Conservation (phyloP, 2,888 invertebrate genomes). For the Metopia argyrocephala region DNA sequence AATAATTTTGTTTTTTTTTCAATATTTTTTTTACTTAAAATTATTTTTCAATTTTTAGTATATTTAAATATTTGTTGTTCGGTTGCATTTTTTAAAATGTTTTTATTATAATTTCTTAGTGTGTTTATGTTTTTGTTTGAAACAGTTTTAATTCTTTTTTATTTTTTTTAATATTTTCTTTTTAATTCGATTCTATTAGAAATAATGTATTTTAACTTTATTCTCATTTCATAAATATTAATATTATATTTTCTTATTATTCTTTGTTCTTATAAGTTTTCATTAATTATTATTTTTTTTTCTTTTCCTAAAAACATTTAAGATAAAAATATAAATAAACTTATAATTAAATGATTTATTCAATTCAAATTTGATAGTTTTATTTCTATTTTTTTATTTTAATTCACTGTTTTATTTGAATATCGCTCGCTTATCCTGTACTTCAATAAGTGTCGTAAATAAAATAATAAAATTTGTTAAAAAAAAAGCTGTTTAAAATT, state of each 20-base stretch:
- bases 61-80: slow-evolving; percentile 39
- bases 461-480: too few species aligned
- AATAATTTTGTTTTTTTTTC: slow-evolving; percentile 13
- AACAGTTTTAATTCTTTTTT: slow-evolving; percentile 26
- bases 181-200: slow-evolving; percentile 56
- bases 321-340: slow-evolving; percentile 29
- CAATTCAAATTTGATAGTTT: background rate
- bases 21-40: slow-evolving; percentile 54
- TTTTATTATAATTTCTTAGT: slow-evolving; percentile 12
- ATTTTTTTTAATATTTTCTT: slow-evolving; percentile 37
- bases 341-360: background rate
- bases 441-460: too few species aligned
- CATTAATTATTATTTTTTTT: slow-evolving; percentile 13
- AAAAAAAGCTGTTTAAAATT: too few species aligned
- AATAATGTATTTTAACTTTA: slow-evolving; percentile 37
- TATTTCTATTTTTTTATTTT: slow-evolving; percentile 24
- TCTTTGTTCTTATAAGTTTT: slow-evolving; percentile 17
- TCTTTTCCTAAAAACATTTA: background rate
- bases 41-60: slow-evolving; percentile 59
- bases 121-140: slow-evolving; percentile 23
- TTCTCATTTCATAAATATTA: too few species aligned
- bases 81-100: slow-evolving; percentile 5
- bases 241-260: too few species aligned
- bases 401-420: too few species aligned
- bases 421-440: too few species aligned